phyloP scores from a whole-genome alignment of 2,113 vertebrate genomes.

The Morone chrysops region DNA sequence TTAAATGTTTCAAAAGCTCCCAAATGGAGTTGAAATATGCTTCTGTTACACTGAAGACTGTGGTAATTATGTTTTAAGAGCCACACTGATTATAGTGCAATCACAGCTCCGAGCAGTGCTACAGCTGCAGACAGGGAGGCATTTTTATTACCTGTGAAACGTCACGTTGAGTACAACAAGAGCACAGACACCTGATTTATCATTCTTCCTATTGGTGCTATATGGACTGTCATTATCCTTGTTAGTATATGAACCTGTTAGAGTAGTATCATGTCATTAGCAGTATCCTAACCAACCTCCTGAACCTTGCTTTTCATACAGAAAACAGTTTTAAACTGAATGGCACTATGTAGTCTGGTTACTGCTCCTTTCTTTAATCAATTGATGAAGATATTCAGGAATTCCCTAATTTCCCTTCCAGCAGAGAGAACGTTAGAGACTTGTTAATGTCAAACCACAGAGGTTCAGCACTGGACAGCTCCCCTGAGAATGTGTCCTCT shows the following conservation, averaged over 20 bases:
- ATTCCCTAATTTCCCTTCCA: not conserved
- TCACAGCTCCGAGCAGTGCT: constrained; percentile 18
- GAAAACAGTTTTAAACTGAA: no score
- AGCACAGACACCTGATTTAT: no score
- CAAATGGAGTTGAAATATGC: constrained; percentile 47
- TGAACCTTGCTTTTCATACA: no score
- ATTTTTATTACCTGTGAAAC: not conserved
- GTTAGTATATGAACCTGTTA: no score
- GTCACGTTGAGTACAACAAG: not conserved
- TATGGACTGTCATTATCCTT: no score
- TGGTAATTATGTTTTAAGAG: constrained; percentile 42
- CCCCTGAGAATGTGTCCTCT: constrained; percentile 7
- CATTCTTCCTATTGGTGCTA: no score
- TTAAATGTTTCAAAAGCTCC: constrained; percentile 33
- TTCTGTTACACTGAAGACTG: constrained; percentile 36
- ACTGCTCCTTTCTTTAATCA: not conserved
- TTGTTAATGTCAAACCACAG: not conserved
- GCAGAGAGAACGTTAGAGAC: not conserved
- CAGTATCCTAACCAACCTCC: no score
- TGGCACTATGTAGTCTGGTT: not conserved
- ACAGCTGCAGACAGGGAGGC: not conserved
- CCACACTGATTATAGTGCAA: constrained; percentile 29
- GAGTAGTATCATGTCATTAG: no score
- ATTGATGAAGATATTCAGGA: constrained; percentile 11
- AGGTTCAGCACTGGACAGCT: constrained; percentile 42